Percentiles rank a stretch among this genome's conserved stretches.
These are phyloP conservation scores for Oxygymnocypris stewartii DNA, from an alignment of 2,113 vertebrate genomes.

Conservation along the genomic window DNA sequence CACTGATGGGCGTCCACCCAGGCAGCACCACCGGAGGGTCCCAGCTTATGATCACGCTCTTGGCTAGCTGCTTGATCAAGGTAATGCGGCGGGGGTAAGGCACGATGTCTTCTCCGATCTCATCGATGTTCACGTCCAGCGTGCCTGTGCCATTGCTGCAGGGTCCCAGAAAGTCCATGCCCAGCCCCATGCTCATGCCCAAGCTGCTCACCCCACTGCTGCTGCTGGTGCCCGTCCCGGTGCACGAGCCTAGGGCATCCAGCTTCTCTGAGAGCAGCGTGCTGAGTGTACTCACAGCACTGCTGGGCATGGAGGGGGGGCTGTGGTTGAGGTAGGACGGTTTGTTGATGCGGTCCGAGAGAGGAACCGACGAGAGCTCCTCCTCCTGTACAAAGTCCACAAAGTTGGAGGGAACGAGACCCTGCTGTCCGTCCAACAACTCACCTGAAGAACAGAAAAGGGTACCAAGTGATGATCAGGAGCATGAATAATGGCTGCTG, in stretches of 20 bases:
- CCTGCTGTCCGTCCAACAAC: conserved; percentile 91
- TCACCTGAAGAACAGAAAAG: conserved; percentile 79
- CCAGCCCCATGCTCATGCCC: conserved; percentile 47
- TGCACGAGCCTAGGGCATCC: conserved; percentile 59
- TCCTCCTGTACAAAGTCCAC: conserved; percentile 93
- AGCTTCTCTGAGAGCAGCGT: conserved; percentile 56
- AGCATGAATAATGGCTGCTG: neutral
- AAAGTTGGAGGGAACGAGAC: conserved; percentile 97
- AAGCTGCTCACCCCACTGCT: conserved; percentile 74
- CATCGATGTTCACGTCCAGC: conserved; percentile 87
- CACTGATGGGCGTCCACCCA: conserved; percentile 86
- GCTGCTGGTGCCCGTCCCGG: conserved; percentile 67
- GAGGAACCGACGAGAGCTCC: conserved; percentile 70
- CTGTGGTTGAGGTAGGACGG: conserved; percentile 84
- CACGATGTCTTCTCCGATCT: conserved; percentile 95
- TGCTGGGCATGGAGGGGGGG: conserved; percentile 64
- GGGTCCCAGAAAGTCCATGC: conserved; percentile 59
- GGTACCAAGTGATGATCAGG: neutral
- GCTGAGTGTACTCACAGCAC: conserved; percentile 49
- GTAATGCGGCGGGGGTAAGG: conserved; percentile 97
- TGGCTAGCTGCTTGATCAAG: conserved; percentile 97
- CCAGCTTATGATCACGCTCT: conserved; percentile 98
- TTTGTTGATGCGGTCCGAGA: conserved; percentile 76
- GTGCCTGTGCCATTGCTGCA: conserved; percentile 82
- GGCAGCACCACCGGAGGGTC: conserved; percentile 90